Evolutionary conservation across 2,888 invertebrate species (phyloP).

Genomic region (Saturnia japonica): DNA sequence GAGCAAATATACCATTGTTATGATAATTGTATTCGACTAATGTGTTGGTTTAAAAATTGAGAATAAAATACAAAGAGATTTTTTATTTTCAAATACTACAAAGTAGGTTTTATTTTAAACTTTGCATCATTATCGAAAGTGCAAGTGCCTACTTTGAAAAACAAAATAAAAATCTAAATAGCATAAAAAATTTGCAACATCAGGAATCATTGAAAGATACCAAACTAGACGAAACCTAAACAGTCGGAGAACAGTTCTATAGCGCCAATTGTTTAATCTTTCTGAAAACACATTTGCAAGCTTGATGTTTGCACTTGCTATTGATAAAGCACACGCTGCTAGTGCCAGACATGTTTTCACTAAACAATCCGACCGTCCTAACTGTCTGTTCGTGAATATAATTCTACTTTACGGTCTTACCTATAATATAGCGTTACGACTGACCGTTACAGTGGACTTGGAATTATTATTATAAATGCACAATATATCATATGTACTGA

Average conservation of each 20-base stretch:
- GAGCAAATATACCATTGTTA: no score
- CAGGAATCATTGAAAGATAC: conserved; percentile 32
- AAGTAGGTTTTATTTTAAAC: no score
- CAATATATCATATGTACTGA: not conserved
- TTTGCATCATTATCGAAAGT: no score
- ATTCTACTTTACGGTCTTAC: conserved; percentile 43
- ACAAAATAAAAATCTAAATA: not conserved
- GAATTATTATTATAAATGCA: conserved; percentile 1
- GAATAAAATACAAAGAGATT: no score
- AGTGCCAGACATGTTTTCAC: conserved; percentile 54
- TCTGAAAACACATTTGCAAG: conserved; percentile 45
- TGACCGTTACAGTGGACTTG: not conserved
- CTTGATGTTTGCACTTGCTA: conserved; percentile 62
- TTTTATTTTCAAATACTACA: no score
- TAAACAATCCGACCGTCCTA: conserved; percentile 47
- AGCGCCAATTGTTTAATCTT: conserved; percentile 54
- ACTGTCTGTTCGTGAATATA: conserved; percentile 37
- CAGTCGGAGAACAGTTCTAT: conserved; percentile 37
- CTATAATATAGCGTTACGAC: conserved; percentile 32
- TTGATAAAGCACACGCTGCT: conserved; percentile 65
- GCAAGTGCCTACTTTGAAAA: not conserved
- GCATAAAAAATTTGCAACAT: conserved; percentile 29
- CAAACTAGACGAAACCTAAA: conserved; percentile 34
- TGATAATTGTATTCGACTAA: no score
- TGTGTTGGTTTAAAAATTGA: no score